Evolutionary conservation across 1,140 invertebrate genomes (phyloP), one percentile per base, ranked within the genome.

Genomic region (Micrasema longulum): DNA sequence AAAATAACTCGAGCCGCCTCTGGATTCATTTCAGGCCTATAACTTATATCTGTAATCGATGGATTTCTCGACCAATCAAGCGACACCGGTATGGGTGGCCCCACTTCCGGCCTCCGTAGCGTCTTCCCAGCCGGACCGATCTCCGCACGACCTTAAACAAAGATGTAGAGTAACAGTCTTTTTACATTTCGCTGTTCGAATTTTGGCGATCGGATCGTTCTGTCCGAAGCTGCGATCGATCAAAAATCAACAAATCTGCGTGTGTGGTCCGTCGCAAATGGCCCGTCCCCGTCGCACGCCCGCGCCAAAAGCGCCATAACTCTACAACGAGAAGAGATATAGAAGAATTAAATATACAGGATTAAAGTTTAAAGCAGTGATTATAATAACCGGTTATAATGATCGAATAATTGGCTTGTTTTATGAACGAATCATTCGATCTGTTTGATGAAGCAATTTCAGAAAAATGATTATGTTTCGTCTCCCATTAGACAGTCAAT

Each of bases 31-130:
- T 26, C 52, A 31, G 26, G 20, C n/a, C 26, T 10, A 60, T 60
- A 60, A 60, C 14, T 60, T 38, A 60, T 60, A 35, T 41, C 36
- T 38, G 38, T 38, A 41, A 60, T 60, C 55, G 41, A 60, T 60
- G 55, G 41, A 22, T 38, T 55, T 20, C 35, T 10, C 18, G 18
- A 35, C 55, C 55, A 60, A 60, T 60, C 55, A 38, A 38, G 36
- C 35, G 55, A 60, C 55, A 60, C 36, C 52, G 1, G 31, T 10
- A 18, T 60, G 55, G 35, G 55, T 60, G 55, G 55, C 20, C 9
- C 52, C 4, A 60, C 55, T 60, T 60, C 55, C 55, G 55, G 55
- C 35, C 31, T n/a, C 31, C 35, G 55, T 14, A 41, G 14, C 55
- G 36, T 35, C 35, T 11, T 22, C 14, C 31, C 55, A 31, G 55